phyloP scores from a whole-genome alignment of 2,888 invertebrate genomes.

The Metalampra italica region DNA sequence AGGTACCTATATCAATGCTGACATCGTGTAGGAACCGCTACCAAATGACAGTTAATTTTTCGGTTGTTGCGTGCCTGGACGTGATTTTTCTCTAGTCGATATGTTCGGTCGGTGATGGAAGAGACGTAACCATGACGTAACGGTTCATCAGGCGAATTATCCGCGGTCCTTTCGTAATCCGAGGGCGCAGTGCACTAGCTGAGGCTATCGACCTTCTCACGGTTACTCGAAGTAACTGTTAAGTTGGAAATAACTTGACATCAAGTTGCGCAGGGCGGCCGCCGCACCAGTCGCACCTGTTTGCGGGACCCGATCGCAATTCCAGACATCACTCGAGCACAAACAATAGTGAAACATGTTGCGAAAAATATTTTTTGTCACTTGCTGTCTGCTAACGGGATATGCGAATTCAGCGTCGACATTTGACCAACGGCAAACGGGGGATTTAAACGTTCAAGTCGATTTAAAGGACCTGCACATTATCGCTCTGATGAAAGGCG shows the following conservation, averaged over 20 bases:
- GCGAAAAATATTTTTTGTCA: slow-evolving; percentile 15
- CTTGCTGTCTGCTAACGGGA: slow-evolving; percentile 28
- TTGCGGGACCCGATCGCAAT: slow-evolving; percentile 47
- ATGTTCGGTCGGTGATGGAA: not conserved
- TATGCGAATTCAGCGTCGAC: slow-evolving; percentile 34
- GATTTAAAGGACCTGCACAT: slow-evolving; percentile 88
- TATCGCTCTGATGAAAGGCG: slow-evolving; percentile 81
- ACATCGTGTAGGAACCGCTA: too few species aligned
- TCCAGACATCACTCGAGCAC: slow-evolving; percentile 16
- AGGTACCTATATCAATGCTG: too few species aligned
- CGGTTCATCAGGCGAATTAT: slow-evolving; percentile 37
- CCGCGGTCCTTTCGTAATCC: slow-evolving; percentile 59
- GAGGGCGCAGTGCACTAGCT: slow-evolving; percentile 55
- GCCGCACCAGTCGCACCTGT: slow-evolving; percentile 47
- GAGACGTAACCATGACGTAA: too few species aligned
- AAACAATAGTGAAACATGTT: slow-evolving; percentile 19
- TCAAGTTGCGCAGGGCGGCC: slow-evolving; percentile 52
- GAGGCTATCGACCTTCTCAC: slow-evolving; percentile 75
- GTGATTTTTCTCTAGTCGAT: not conserved
- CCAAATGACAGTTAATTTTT: too few species aligned
- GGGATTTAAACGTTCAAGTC: slow-evolving; percentile 88
- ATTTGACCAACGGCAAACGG: slow-evolving; percentile 86
- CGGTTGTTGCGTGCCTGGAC: not conserved
- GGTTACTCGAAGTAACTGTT: slow-evolving; percentile 75
- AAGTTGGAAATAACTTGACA: slow-evolving; percentile 71